Evolutionary conservation across 2,113 vertebrate genomes (phyloP), one percentile per base, ranked within the genome.

Genomic region (Labrus mixtus): DNA sequence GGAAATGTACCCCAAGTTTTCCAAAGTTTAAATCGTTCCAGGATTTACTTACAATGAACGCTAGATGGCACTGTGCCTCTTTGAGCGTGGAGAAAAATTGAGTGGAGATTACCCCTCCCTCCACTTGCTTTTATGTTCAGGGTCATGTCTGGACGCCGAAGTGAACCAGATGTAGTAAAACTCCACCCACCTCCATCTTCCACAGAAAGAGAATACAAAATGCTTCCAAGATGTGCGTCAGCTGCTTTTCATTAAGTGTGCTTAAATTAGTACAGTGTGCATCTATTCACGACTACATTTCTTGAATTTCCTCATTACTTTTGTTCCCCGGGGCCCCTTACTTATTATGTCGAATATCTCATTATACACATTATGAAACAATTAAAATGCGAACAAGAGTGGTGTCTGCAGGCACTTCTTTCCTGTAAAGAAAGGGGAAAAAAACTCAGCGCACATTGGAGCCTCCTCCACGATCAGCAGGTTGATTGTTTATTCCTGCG

Each of bases 51-150:
- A n/a, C 20, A 29, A 11, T 4, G 7, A 20, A 19, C 92, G 45
- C 87, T 85, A 93, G 91, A 83, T 88, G 91, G 89, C 89, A 71
- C 81, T 91, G 77, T 90, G 76, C 61, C 80, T 84, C 90, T 76
- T 86, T 41, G 73, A 22, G 63, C 15, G 20, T 53, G 0, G 15
- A 57, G 54, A 22, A 25, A 48, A 39, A 10, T 0, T 0, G 12
- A 1, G 7, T 15, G 16, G 20, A 8, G 36, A 43, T 0, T 22
- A 7, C 3, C 10, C 13, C 71, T 19, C 33, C 48, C 59, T 23
- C 65, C 33, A 23, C 20, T 36, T 11, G 23, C 72, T 84, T 87
- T 90, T 73, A 86, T 83, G 82, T 78, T 84, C 73, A 78, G 68
- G 48, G 69, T 82, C 69, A 67, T 39, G 73, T 66, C 82, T 85